Conservation (phyloP, 2,797 vertebrate species). For the Silurus lanzhouensis region DNA sequence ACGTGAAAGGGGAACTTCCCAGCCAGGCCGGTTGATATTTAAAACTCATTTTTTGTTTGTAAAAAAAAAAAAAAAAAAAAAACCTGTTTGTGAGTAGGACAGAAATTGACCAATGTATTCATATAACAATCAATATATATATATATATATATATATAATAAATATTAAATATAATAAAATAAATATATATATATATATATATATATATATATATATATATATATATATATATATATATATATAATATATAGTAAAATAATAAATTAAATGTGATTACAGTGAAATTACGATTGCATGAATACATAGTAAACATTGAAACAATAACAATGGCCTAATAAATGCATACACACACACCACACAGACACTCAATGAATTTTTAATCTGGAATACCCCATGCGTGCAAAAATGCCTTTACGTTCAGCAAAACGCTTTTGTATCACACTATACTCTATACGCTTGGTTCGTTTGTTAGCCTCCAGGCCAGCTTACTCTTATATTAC, state of each 20-base stretch:
- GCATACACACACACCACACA: too few species aligned
- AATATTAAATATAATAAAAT: too few species aligned
- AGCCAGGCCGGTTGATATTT: conserved; percentile 81
- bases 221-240: too few species aligned
- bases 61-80: too few species aligned
- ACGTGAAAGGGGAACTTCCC: conserved; percentile 79
- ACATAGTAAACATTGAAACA: neutral
- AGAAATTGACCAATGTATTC: conserved; percentile 65
- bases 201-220: too few species aligned
- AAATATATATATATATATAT: too few species aligned
- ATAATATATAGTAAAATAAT: too few species aligned
- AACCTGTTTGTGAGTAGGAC: conserved; percentile 34
- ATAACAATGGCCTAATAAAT: neutral
- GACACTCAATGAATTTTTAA: neutral
- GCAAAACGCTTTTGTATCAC: neutral
- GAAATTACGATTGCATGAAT: neutral
- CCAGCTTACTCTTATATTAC: neutral
- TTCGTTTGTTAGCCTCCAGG: neutral
- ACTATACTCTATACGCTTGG: neutral
- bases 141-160: too few species aligned
- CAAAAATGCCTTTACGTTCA: neutral
- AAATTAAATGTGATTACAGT: neutral
- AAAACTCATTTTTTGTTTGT: conserved; percentile 68
- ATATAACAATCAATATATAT: too few species aligned
- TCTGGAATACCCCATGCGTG: neutral